Base-by-base conservation (phyloP, 2,113 vertebrate genomes). In the Chionis minor region DNA sequence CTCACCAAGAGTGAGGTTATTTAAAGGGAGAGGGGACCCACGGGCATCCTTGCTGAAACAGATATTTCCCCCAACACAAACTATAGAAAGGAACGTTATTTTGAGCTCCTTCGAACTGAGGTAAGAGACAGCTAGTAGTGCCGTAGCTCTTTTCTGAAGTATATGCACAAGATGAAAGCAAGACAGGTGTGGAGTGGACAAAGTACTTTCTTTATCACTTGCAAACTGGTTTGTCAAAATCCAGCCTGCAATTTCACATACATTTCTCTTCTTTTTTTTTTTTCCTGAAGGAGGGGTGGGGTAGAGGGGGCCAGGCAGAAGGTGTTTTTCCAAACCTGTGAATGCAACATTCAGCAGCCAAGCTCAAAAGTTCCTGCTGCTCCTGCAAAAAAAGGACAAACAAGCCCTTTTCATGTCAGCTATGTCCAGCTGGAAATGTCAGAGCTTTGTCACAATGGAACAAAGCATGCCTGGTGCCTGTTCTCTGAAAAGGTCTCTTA, bases 331-430 rank as follows among this genome's bases (percentile, higher is more conserved):
- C 52, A 86, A 96, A 97, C 91, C 90, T 96, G 63, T 51, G 88
- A 97, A 96, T 89, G 92, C 88, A 91, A 95, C 40, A 72, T 72
- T 97, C 95, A 95, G 91, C 97, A 96, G 71, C 55, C 38, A 90
- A 81, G 70, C 95, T 96, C 85, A 97, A 92, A 94, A 92, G 86
- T 96, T 97, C 97, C 94, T 97, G 97, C 93, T 96, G 92, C 82
- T 96, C 38, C 11, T 84, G 92, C 87, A 96, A 93, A 97, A 96
- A 89, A 78, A 88, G 42, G 80, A 90, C 92, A 97, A 95, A 97
- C 92, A 87, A 96, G 88, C 89, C 72, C 54, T 90, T 94, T 95
- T 97, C 88, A 72, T 55, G 61, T 91, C 94, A 96, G 94, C 74
- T 94, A 86, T 90, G 73, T 97, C 95, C 95, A 78, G 90, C 82